Percentiles rank a stretch among this genome's conserved stretches.
Conservation (phyloP, 2,797 vertebrate genomes). For the Ctenosaura bakeri region DNA sequence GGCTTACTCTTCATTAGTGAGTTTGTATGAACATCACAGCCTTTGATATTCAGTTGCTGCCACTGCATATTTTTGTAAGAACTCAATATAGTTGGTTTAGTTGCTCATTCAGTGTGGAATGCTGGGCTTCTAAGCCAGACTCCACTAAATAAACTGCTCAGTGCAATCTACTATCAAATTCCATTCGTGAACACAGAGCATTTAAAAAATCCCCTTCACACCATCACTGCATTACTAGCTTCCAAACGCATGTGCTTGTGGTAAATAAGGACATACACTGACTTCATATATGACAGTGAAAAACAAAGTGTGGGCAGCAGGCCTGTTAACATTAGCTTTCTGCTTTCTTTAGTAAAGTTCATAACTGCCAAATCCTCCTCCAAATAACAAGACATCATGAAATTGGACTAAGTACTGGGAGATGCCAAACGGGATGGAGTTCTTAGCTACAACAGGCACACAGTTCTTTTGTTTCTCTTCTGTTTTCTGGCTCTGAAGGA, state of each 20-base stretch:
- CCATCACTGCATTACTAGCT: neutral
- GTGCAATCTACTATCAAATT: too few relatives aligned
- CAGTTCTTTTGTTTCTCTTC: slow-evolving; percentile 14
- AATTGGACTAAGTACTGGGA: neutral
- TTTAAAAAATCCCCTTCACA: too few relatives aligned
- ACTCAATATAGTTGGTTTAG: neutral
- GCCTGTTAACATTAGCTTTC: neutral
- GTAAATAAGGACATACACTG: neutral
- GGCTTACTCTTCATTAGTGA: too few relatives aligned
- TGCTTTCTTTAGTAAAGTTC: neutral
- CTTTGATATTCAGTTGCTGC: neutral
- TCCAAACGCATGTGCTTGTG: neutral
- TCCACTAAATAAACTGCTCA: too few relatives aligned
- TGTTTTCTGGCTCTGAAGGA: neutral
- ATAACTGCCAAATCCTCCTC: neutral
- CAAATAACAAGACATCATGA: neutral
- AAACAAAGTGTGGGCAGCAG: neutral
- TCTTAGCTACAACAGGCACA: neutral
- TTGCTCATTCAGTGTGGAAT: neutral
- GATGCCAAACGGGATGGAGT: neutral
- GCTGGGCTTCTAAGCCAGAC: too few relatives aligned
- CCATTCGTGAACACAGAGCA: too few relatives aligned
- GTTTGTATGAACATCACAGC: neutral
- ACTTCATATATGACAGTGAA: slow-evolving; percentile 6
- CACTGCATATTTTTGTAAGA: neutral